Conservation (phyloP, 2,797 vertebrate genomes). For the Clarias pachynema region DNA sequence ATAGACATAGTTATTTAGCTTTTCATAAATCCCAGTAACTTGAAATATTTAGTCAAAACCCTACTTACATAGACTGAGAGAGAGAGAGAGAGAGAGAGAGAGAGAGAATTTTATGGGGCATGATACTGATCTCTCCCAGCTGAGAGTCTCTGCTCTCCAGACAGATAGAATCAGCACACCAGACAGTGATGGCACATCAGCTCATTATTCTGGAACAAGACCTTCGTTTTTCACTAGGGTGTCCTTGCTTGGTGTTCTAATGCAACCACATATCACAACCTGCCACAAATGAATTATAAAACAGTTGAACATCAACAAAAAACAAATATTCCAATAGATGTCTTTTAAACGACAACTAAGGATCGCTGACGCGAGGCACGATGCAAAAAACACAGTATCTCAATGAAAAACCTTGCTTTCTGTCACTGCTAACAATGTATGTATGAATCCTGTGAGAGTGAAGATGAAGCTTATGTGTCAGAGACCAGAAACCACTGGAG, state of each 20-base stretch:
- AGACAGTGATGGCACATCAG: conserved; percentile 48
- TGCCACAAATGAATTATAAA: conserved; percentile 17
- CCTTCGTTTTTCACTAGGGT: conserved; percentile 32
- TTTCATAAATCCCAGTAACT: neutral
- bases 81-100: neutral
- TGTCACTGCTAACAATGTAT: conserved; percentile 28
- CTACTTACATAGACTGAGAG: neutral
- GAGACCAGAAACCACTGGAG: conserved; percentile 48
- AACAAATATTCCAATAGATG: conserved; percentile 7
- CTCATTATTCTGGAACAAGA: conserved; percentile 49
- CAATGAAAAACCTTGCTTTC: conserved; percentile 37
- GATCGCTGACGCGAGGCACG: conserved; percentile 7
- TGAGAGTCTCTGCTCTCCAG: conserved; percentile 30
- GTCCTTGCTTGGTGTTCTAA: conserved; percentile 27
- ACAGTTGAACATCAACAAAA: conserved; percentile 28
- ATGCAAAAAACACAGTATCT: conserved; percentile 16
- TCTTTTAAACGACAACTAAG: conserved; percentile 33
- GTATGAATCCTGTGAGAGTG: conserved; percentile 34
- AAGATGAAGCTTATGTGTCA: conserved; percentile 38
- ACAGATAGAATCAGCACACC: conserved; percentile 37
- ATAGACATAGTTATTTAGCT: neutral
- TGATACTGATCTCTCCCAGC: conserved; percentile 42
- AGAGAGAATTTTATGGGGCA: conserved; percentile 14
- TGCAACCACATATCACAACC: conserved; percentile 26
- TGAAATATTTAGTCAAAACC: neutral